A percentile compares a stretch with the other conserved stretches of the same genome.
Conservation (phyloP, 2,113 vertebrate genomes). For the Brachirus orientalis region DNA sequence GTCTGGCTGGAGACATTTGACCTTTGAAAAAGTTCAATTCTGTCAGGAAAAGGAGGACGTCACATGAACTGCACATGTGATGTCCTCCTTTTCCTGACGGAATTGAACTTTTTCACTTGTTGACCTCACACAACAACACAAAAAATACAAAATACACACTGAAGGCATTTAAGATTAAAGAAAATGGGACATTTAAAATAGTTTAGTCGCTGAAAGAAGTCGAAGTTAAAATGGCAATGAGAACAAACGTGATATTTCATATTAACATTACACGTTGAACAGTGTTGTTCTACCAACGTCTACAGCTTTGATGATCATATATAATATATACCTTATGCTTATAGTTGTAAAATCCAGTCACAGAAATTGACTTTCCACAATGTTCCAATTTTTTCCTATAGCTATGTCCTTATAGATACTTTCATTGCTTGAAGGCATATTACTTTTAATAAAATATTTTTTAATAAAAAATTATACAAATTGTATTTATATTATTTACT, state of each 20-base stretch:
- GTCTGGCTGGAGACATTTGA: neutral
- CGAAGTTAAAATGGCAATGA: neutral
- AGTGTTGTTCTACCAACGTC: no score
- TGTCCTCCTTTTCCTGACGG: neutral
- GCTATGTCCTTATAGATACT: neutral
- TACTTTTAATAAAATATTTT: no score
- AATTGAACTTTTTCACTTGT: neutral
- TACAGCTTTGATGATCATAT: neutral
- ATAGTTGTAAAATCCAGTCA: neutral
- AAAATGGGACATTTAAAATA: neutral
- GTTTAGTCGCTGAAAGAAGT: neutral
- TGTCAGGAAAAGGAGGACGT: neutral
- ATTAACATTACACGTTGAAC: no score
- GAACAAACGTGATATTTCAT: neutral
- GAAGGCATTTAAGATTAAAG: neutral
- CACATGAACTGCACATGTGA: neutral
- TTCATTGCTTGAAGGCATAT: neutral
- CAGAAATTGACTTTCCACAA: neutral
- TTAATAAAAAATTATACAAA: constrained; percentile 4
- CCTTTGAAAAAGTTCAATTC: neutral
- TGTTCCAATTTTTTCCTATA: no score
- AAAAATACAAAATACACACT: neutral
- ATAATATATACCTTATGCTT: no score
- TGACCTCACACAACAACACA: neutral
- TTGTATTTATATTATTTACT: neutral